Conservation (phyloP, 1,140 invertebrate genomes). For the Cheumatopsyche charites region DNA sequence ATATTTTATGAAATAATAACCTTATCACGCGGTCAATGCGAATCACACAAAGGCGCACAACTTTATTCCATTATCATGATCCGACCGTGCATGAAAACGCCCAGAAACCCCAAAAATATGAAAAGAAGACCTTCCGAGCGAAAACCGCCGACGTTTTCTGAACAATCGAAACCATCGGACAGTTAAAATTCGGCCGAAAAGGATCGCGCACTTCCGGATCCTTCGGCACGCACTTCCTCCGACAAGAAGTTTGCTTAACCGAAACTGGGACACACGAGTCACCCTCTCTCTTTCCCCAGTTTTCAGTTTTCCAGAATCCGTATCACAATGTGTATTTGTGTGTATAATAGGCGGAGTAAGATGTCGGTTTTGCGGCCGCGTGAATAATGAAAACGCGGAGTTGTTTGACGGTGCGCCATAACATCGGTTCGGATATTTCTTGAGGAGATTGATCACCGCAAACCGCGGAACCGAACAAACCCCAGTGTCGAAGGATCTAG, state of each 20-base stretch:
- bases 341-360: neutral
- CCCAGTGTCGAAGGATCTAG: neutral
- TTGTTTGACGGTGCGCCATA: slow-evolving; percentile 42
- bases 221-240: neutral
- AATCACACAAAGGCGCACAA: too few relatives aligned
- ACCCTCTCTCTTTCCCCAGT: neutral
- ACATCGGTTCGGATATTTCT: slow-evolving; percentile 11
- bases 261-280: neutral
- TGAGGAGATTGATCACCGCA: slow-evolving; percentile 20
- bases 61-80: too few relatives aligned
- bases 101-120: too few relatives aligned
- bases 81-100: too few relatives aligned
- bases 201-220: neutral
- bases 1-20: too few relatives aligned
- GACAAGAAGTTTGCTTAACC: neutral
- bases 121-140: too few relatives aligned
- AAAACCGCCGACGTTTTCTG: too few relatives aligned
- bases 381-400: slow-evolving; percentile 46
- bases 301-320: too few relatives aligned
- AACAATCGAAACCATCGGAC: too few relatives aligned
- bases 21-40: too few relatives aligned
- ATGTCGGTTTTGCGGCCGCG: slow-evolving; percentile 10
- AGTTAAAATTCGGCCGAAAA: slow-evolving; percentile 2
- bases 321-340: too few relatives aligned
- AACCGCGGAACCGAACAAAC: neutral